Percentiles rank a stretch among this genome's conserved stretches.
phyloP scores from a whole-genome alignment of 2,888 invertebrate genomes.

The Pollenia labialis region DNA sequence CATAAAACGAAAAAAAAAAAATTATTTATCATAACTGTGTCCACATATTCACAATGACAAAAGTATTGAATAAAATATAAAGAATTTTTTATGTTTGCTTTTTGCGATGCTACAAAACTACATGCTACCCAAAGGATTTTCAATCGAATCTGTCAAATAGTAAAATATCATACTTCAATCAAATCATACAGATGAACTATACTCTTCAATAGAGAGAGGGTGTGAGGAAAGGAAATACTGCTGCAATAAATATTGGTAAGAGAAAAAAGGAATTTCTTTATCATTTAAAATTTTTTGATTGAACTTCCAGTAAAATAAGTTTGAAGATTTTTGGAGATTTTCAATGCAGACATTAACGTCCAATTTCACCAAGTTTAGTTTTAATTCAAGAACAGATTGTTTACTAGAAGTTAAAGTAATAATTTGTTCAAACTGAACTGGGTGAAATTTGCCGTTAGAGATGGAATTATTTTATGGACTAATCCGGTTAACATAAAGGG shows the following conservation, averaged over 20 bases:
- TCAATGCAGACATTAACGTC: no score
- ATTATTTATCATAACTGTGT: slow-evolving; percentile 54
- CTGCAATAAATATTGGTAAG: background rate
- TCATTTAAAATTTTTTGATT: no score
- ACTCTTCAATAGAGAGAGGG: slow-evolving; percentile 16
- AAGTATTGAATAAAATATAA: slow-evolving; percentile 43
- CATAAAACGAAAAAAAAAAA: slow-evolving; percentile 65
- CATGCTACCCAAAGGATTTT: slow-evolving; percentile 77
- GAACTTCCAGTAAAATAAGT: background rate
- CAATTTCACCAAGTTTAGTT: no score
- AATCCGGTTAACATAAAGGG: no score
- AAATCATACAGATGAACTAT: slow-evolving; percentile 73
- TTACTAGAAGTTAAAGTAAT: no score
- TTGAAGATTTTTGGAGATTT: no score
- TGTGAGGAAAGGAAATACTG: background rate
- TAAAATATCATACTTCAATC: slow-evolving; percentile 79
- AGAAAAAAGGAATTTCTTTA: background rate
- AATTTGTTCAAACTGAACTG: no score
- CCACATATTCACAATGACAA: slow-evolving; percentile 51
- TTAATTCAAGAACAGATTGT: no score
- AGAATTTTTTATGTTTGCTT: slow-evolving; percentile 7
- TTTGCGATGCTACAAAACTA: slow-evolving; percentile 57
- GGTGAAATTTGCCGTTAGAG: no score
- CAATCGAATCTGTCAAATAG: slow-evolving; percentile 79
- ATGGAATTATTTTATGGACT: no score